Evolutionary conservation across 2,888 invertebrate genomes (phyloP).

Genomic region (Yponomeuta plumbellus): DNA sequence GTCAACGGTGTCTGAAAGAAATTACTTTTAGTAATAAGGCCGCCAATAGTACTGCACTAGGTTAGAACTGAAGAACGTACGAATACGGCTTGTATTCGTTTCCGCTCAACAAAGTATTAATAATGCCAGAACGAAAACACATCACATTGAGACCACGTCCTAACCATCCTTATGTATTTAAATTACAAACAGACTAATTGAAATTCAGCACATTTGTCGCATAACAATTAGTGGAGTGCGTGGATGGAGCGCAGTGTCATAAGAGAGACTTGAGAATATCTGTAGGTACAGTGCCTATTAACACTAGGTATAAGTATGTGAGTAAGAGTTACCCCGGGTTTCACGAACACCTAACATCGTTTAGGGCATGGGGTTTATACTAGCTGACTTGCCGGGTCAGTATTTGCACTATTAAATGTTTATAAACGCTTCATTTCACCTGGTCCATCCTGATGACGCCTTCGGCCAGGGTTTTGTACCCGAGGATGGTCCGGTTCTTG

Average conservation of each 20-base stretch:
- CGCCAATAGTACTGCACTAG: no score
- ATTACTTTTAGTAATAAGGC: no score
- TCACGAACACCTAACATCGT: no score
- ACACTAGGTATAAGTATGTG: no score
- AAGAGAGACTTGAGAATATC: not conserved
- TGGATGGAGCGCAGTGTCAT: not conserved
- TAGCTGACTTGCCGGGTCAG: no score
- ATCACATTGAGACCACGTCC: not conserved
- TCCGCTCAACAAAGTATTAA: not conserved
- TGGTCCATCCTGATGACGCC: constrained; percentile 97
- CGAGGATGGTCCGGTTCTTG: constrained; percentile 98
- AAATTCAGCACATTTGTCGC: not conserved
- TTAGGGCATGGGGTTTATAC: no score
- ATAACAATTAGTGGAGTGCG: not conserved
- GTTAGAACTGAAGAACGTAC: no score
- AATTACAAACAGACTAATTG: not conserved
- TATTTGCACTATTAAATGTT: no score
- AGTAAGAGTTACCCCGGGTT: no score
- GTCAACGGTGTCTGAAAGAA: no score
- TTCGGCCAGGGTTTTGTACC: constrained; percentile 97
- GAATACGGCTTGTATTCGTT: no score
- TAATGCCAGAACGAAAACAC: not conserved
- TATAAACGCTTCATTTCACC: constrained; percentile 59
- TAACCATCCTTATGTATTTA: not conserved
- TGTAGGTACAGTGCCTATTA: not conserved